phyloP scores from a whole-genome alignment of 2,888 invertebrate genomes.

The Lasioglossum zephyrum region DNA sequence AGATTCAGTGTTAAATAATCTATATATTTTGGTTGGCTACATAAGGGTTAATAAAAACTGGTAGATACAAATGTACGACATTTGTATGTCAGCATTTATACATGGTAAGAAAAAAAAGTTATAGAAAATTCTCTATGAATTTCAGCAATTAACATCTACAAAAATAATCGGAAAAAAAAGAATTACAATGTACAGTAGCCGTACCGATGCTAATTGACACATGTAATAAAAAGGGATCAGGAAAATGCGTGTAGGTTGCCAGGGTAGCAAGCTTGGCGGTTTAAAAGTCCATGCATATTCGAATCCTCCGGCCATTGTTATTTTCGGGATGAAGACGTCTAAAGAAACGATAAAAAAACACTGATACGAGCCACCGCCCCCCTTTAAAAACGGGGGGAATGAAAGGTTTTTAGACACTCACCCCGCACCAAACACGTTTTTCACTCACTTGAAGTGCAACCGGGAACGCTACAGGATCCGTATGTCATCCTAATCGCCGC shows the following conservation, averaged over 20 bases:
- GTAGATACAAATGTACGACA: conserved; percentile 2
- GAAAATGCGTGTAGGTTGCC: conserved; percentile 46
- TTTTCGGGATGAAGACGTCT: conserved; percentile 67
- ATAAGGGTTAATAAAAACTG: conserved; percentile 9
- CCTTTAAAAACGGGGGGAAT: conserved; percentile 68
- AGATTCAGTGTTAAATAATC: too few relatives aligned
- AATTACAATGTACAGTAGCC: conserved; percentile 48
- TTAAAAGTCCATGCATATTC: conserved; percentile 50
- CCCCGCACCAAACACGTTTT: conserved; percentile 66
- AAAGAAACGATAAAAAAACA: conserved; percentile 72
- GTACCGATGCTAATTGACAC: conserved; percentile 56
- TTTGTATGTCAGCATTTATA: not conserved
- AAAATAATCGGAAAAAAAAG: conserved; percentile 35
- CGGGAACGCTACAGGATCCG: conserved; percentile 53
- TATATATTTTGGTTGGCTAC: too few relatives aligned
- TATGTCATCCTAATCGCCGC: conserved; percentile 63
- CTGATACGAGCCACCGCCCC: conserved; percentile 80
- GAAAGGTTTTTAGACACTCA: conserved; percentile 66
- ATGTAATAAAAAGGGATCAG: conserved; percentile 54
- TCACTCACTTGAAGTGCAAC: conserved; percentile 67
- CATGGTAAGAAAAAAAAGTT: not conserved
- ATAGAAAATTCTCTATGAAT: not conserved
- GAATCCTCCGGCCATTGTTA: conserved; percentile 76
- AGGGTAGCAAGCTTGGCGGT: conserved; percentile 37
- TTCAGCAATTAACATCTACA: conserved; percentile 25